phyloP scores from a whole-genome alignment of 2,797 vertebrate genomes.

The Enteromius treurensis region DNA sequence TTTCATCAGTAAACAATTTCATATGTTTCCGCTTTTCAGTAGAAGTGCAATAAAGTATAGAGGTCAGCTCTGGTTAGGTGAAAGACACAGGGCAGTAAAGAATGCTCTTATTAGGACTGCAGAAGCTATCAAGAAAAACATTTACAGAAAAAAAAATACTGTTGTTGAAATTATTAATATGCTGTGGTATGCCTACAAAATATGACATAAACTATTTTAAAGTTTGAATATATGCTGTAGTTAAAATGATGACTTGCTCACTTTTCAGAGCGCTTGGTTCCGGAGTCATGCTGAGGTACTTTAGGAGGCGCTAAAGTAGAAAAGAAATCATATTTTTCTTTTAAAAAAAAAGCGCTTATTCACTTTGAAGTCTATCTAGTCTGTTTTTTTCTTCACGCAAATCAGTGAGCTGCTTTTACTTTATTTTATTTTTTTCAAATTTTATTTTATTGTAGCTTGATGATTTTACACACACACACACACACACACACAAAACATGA shows the following conservation, averaged over 20 bases:
- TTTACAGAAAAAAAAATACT: background rate
- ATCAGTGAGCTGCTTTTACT: background rate
- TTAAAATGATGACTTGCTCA: background rate
- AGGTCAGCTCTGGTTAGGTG: background rate
- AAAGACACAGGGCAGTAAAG: background rate
- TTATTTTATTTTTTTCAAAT: too few species aligned
- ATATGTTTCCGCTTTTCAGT: background rate
- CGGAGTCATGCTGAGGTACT: background rate
- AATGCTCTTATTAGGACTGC: background rate
- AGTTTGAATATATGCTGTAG: background rate
- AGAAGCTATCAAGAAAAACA: background rate
- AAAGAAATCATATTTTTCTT: too few species aligned
- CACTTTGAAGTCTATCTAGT: too few species aligned
- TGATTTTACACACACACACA: too few species aligned
- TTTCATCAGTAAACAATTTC: background rate
- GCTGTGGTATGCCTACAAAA: too few species aligned
- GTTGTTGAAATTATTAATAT: background rate
- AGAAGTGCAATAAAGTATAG: too few species aligned
- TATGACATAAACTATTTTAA: background rate
- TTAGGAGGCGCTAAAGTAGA: background rate
- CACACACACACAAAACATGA: too few species aligned
- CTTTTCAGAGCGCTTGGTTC: background rate
- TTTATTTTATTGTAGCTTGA: too few species aligned
- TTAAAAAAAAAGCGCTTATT: too few species aligned
- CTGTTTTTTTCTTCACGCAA: background rate